Evolutionary conservation across 2,888 invertebrate species (phyloP).

Genomic region (Galeruca laticollis): DNA sequence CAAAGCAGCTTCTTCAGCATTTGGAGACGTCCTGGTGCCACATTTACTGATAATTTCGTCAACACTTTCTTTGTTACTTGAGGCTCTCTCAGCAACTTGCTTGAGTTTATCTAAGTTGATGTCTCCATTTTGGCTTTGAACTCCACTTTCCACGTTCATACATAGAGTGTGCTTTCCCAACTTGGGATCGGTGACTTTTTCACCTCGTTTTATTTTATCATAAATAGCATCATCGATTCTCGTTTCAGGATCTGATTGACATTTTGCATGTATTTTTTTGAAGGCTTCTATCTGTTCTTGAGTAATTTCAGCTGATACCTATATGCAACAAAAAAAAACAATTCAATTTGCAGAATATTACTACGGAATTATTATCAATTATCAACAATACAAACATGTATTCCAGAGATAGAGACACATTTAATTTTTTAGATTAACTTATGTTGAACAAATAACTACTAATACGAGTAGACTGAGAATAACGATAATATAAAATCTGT

Average conservation of each 20-base stretch:
- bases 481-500: too few relatives aligned
- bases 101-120: slow-evolving; percentile 6
- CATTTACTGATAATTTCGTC: background rate
- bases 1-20: background rate
- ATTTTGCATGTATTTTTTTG: slow-evolving; percentile 1
- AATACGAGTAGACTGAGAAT: too few relatives aligned
- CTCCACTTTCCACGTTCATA: background rate
- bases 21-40: background rate
- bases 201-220: slow-evolving; percentile 10
- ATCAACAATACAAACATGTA: background rate
- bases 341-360: background rate
- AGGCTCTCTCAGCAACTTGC: background rate
- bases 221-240: background rate
- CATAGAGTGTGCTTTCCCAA: slow-evolving; percentile 1
- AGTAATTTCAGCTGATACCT: background rate
- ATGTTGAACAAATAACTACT: too few relatives aligned
- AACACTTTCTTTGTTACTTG: background rate
- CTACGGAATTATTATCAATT: background rate
- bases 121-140: slow-evolving; percentile 15
- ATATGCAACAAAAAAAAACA: too few relatives aligned
- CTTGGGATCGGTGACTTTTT: background rate
- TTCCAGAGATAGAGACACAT: background rate
- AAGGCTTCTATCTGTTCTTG: background rate
- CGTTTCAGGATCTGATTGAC: slow-evolving; percentile 1
- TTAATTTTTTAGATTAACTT: background rate